Evolutionary conservation across 1,140 invertebrate genomes (phyloP).

Genomic region (Caenorhabditis brenneri): DNA sequence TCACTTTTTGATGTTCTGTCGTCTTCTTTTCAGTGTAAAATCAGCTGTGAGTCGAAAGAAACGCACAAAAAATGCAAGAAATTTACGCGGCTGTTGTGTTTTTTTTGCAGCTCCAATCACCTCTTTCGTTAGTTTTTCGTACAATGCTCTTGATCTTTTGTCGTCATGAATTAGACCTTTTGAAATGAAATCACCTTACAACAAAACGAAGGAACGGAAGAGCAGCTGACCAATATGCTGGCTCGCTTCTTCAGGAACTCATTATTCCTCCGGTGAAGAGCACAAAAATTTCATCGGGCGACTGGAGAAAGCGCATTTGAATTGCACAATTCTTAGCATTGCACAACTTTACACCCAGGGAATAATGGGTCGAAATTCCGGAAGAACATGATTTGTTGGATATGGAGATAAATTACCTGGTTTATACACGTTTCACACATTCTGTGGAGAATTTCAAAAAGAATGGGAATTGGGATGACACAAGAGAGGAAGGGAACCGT

Average conservation of each 20-base stretch:
- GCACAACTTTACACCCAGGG: constrained; percentile 20
- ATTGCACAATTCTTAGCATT: background rate
- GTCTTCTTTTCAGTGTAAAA: background rate
- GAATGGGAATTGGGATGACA: no score
- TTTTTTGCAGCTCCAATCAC: background rate
- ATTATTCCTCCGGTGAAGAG: constrained; percentile 3
- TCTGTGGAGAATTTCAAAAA: background rate
- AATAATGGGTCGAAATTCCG: background rate
- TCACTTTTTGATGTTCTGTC: constrained; percentile 40
- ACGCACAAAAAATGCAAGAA: constrained; percentile 23
- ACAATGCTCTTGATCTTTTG: constrained; percentile 1
- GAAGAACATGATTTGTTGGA: background rate
- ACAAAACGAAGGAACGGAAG: background rate
- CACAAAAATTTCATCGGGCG: background rate
- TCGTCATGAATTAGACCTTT: background rate
- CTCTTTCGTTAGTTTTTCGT: background rate
- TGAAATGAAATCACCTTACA: background rate
- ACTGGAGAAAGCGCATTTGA: background rate
- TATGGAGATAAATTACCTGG: constrained; percentile 16
- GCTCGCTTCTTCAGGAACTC: background rate
- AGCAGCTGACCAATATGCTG: constrained; percentile 16
- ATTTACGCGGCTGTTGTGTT: constrained; percentile 37
- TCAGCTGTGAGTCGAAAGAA: constrained; percentile 12
- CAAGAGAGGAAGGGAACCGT: no score
- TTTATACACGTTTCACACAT: background rate